Evolutionary conservation across 1,140 invertebrate genomes (phyloP), one percentile per base, ranked within the genome.

Genomic region (Drosophila teissieri): DNA sequence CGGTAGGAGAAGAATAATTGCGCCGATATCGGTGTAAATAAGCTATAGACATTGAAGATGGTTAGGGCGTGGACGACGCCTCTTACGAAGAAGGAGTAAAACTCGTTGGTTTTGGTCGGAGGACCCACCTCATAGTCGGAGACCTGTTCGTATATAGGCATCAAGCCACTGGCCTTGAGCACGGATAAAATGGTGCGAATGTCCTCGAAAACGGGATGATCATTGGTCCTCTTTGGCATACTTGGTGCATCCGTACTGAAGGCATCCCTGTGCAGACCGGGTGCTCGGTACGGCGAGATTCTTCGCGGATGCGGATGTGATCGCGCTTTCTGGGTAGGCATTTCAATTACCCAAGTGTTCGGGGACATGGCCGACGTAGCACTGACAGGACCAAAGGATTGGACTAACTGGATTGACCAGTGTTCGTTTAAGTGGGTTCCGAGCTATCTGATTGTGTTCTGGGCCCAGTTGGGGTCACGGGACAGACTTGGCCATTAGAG

Each of bases 31-130:
- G n/a, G 74, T 10, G 84, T 80, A 31, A 91, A 56, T 6, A 92
- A 49, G 42, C 81, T 92, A 40, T 92, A 92, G 19, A 92, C 63
- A 39, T 91, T 91, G 24, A 91, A 92, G 31, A 92, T 55, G 45
- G 91, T 91, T 3, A 92, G 42, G 7, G 77, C 77, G 15, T 92
- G 90, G 11, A 91, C 70, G 0, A 91, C 78, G 24, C 81, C 78
- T 0, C 91, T 72, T 15, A 91, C 73, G 27, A 91, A 89, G 37
- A 89, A 90, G 11, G 91, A 89, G 57, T 92, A 92, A 46, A 80
- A 83, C 58, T 91, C 81, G 22, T 84, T 80, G 22, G 74, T 62
- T 31, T 74, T 83, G 44, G 56, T 90, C 10, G 91, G 91, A 22
- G 88, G 84, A 11, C 78, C 91, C 45, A 92, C 69, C 54, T 92